phyloP scores from a whole-genome alignment of 2,888 invertebrate genomes.

The Macrosiphum euphorbiae region DNA sequence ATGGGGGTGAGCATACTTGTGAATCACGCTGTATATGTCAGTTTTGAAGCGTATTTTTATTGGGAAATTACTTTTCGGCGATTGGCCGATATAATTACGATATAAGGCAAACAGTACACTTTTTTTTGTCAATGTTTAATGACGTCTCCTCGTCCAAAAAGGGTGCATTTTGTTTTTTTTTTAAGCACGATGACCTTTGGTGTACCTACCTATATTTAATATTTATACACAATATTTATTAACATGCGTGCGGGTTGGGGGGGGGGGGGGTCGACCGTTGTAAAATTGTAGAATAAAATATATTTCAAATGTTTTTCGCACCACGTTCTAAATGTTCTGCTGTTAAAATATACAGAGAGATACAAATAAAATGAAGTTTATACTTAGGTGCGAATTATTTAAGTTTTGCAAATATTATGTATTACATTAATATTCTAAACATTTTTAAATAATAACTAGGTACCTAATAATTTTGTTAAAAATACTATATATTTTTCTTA shows the following conservation, averaged over 20 bases:
- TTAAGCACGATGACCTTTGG: background rate
- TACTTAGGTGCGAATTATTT: background rate
- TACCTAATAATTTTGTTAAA: background rate
- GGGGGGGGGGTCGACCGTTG: background rate
- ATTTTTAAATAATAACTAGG: background rate
- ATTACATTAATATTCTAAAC: background rate
- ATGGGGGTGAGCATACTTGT: background rate
- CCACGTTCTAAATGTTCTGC: too few species aligned
- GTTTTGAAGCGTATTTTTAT: background rate
- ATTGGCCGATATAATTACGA: background rate
- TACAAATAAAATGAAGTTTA: background rate
- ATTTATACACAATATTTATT: background rate
- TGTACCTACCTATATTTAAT: background rate
- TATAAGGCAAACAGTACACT: background rate
- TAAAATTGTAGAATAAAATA: background rate
- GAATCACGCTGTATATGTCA: background rate
- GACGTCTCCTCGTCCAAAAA: background rate
- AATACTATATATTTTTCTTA: background rate
- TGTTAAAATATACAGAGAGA: background rate
- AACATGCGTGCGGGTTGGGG: background rate
- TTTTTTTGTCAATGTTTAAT: background rate
- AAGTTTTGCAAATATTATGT: background rate
- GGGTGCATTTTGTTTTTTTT: background rate
- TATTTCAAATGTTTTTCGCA: background rate
- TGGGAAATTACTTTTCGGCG: background rate